Evolutionary conservation across 2,113 vertebrate species (phyloP).

Genomic region (Seriola rivoliana): DNA sequence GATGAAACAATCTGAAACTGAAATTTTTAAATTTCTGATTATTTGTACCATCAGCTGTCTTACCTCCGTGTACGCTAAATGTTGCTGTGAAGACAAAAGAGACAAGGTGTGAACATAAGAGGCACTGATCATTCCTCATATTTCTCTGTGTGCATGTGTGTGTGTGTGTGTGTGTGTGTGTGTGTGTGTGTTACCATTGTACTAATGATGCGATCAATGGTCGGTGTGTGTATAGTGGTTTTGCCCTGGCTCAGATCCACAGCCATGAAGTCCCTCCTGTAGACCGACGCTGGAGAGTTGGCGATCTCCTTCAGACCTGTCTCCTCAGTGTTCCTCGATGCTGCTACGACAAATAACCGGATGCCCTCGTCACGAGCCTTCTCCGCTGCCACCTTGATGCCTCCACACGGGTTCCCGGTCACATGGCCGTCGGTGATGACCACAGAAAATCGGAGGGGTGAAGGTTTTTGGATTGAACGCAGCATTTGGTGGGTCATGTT

Average conservation of each 20-base stretch:
- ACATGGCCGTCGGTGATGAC: slow-evolving; percentile 96
- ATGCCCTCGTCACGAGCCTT: slow-evolving; percentile 88
- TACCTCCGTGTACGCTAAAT: slow-evolving; percentile 81
- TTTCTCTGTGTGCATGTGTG: neutral
- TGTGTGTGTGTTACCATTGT: slow-evolving; percentile 88
- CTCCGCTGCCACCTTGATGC: slow-evolving; percentile 91
- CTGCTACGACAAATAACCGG: slow-evolving; percentile 90
- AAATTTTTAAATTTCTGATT: neutral
- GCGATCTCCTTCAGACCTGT: slow-evolving; percentile 90
- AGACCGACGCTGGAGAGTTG: slow-evolving; percentile 88
- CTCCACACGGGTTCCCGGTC: slow-evolving; percentile 90
- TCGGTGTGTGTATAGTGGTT: slow-evolving; percentile 64
- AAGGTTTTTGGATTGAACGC: neutral
- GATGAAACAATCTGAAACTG: neutral
- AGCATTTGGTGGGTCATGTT: slow-evolving; percentile 88
- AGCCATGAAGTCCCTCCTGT: slow-evolving; percentile 86
- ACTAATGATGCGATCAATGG: slow-evolving; percentile 91
- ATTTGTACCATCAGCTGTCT: slow-evolving; percentile 24
- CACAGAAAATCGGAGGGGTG: slow-evolving; percentile 86
- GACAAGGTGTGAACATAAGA: slow-evolving; percentile 30
- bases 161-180: slow-evolving; percentile 9
- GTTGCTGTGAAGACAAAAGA: slow-evolving; percentile 71
- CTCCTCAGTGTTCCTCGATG: slow-evolving; percentile 87
- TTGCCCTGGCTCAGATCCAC: slow-evolving; percentile 82
- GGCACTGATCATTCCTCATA: neutral